Percentiles rank a stretch among this genome's conserved stretches.
Conservation (phyloP, 2,888 invertebrate genomes). For the Leptinotarsa rubiginosa region DNA sequence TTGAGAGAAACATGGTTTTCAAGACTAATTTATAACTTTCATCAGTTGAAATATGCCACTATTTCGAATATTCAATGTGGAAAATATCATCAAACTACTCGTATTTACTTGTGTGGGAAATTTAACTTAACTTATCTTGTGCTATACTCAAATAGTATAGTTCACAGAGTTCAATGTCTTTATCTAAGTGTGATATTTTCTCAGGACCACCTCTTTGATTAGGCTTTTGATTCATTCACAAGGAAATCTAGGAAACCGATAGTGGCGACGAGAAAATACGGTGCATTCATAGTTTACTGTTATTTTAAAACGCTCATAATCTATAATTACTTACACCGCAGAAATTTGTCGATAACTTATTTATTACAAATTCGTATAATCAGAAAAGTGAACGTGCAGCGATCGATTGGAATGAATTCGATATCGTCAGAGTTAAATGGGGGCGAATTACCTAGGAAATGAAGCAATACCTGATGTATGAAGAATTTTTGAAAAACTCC, state of each 20-base stretch:
- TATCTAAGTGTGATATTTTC: slow-evolving; percentile 22
- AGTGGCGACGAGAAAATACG: slow-evolving; percentile 31
- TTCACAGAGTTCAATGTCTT: not conserved
- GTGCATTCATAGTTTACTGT: slow-evolving; percentile 30
- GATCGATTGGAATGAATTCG: not conserved
- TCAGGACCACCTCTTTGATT: slow-evolving; percentile 26
- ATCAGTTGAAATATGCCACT: too few relatives aligned
- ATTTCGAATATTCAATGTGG: too few relatives aligned
- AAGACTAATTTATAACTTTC: too few relatives aligned
- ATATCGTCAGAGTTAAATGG: too few relatives aligned
- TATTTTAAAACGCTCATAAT: slow-evolving; percentile 30
- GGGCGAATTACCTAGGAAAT: too few relatives aligned
- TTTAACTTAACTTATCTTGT: too few relatives aligned
- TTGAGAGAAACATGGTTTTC: too few relatives aligned
- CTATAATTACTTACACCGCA: slow-evolving; percentile 27
- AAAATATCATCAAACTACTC: too few relatives aligned
- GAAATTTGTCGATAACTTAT: slow-evolving; percentile 23
- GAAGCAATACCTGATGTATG: not conserved
- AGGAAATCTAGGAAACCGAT: slow-evolving; percentile 28
- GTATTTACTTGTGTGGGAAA: too few relatives aligned
- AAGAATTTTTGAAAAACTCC: too few relatives aligned
- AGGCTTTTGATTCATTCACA: slow-evolving; percentile 20
- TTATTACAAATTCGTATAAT: slow-evolving; percentile 3
- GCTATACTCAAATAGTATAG: too few relatives aligned
- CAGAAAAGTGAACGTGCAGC: slow-evolving; percentile 1